Conservation (phyloP, 2,888 invertebrate species). For the Cosmia trapezina region DNA sequence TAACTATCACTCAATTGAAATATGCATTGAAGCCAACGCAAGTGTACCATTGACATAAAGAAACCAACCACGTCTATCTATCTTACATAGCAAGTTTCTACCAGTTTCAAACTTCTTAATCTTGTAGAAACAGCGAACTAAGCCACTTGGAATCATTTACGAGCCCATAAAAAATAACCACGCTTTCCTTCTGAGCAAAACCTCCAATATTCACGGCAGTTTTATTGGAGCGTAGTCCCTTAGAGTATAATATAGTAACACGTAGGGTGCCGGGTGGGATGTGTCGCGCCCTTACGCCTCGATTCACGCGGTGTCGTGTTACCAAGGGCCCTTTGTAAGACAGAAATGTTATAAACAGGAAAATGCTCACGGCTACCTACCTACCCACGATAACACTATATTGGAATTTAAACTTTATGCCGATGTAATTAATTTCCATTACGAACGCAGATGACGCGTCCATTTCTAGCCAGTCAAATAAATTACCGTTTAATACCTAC, state of each 20-base stretch:
- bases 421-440: conserved; percentile 55
- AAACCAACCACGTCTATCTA: conserved; percentile 1
- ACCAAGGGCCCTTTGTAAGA: conserved; percentile 69
- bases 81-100: conserved; percentile 20
- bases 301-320: conserved; percentile 75
- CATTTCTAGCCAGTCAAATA: conserved; percentile 63
- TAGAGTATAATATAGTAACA: conserved; percentile 60
- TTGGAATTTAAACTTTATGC: conserved; percentile 48
- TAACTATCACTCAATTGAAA: conserved; percentile 38
- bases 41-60: conserved; percentile 20
- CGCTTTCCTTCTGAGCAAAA: conserved; percentile 67
- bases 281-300: conserved; percentile 73
- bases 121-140: conserved; percentile 61
- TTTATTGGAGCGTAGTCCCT: conserved; percentile 63
- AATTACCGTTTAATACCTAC: conserved; percentile 51
- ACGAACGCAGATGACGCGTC: conserved; percentile 58
- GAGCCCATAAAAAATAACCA: conserved; percentile 69
- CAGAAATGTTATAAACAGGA: conserved; percentile 78
- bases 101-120: conserved; percentile 50
- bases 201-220: conserved; percentile 62
- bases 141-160: conserved; percentile 67
- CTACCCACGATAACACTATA: conserved; percentile 39
- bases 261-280: conserved; percentile 67
- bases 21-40: conserved; percentile 24
- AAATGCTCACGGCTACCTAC: conserved; percentile 70